A percentile compares a stretch with the other conserved stretches of the same genome.
Conservation (phyloP, 2,888 invertebrate genomes). For the Mythimna pallens region DNA sequence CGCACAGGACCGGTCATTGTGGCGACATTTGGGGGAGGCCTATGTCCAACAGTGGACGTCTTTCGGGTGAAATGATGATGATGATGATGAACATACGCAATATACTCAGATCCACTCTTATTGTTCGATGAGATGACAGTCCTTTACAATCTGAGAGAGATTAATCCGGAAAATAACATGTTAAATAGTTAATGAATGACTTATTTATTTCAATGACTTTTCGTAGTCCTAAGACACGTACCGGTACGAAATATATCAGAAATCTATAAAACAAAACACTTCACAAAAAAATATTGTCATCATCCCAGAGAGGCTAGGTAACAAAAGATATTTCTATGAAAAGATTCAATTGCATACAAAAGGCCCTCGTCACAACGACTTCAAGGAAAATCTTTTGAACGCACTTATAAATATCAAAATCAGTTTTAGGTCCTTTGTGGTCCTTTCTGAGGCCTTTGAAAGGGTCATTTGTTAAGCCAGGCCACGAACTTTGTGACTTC, state of each 20-base stretch:
- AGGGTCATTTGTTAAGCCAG: constrained; percentile 33
- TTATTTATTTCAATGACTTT: not conserved
- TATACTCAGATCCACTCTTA: no score
- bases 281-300: not conserved
- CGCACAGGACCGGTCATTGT: no score
- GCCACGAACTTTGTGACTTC: constrained; percentile 22
- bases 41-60: no score
- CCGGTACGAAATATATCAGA: not conserved
- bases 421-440: not conserved
- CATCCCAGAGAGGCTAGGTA: not conserved
- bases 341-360: constrained; percentile 13
- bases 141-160: no score
- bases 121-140: no score
- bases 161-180: no score
- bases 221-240: not conserved
- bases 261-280: not conserved
- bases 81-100: no score
- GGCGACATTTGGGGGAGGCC: no score
- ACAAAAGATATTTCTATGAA: constrained; percentile 11
- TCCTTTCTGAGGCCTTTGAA: constrained; percentile 3
- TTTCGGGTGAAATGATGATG: no score
- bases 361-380: not conserved
- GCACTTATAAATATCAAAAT: constrained; percentile 19
- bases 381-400: constrained; percentile 4
- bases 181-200: not conserved